Base-by-base conservation (phyloP, 2,888 invertebrate genomes). In the Vesta saturnalis region DNA sequence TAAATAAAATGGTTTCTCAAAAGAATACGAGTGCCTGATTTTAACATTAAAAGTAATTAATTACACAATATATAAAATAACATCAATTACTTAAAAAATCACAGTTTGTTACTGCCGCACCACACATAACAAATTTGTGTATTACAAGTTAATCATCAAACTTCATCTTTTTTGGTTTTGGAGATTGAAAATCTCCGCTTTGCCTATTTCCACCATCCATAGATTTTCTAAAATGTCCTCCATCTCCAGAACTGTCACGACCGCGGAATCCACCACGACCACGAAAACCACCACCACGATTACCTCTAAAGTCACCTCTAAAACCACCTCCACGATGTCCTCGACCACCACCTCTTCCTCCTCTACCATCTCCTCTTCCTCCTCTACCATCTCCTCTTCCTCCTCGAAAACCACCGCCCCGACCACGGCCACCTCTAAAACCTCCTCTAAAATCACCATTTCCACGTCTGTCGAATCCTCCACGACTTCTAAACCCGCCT, bases 371-470 rank as follows among this genome's bases (percentile, higher is more conserved):
- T 15, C 80, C 73, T 4, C 74, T 68, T 35, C 67, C 65, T 12
- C 64, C 52, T 19, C 75, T 1, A n/a, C 8, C 8, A 39, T 39
- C 39, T n/a, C n/a, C 39, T n/a, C 8, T n/a, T 39, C 3, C 39
- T n/a, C 39, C 39, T 39, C n/a, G n/a, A n/a, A n/a, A n/a, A n/a
- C n/a, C n/a, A n/a, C 76, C 75, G 58, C 73, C 80, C 46, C 69
- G 78, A n/a, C 12, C 83, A 76, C 8, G 81, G 79, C 85, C 80
- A 16, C 84, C 80, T 65, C 85, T 84, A 19, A 70, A 52, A 4
- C 30, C 30, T 6, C 30, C 73, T 8, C 72, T n/a, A n/a, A n/a
- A n/a, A n/a, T n/a, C 73, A 4, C 77, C 73, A 19, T 82, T 81
- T 19, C 84, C 83, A 18, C 76, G 78, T 21, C 76, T 71, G 21